Base-by-base conservation (phyloP, 2,888 invertebrate genomes). In the Idaea dimidiata region DNA sequence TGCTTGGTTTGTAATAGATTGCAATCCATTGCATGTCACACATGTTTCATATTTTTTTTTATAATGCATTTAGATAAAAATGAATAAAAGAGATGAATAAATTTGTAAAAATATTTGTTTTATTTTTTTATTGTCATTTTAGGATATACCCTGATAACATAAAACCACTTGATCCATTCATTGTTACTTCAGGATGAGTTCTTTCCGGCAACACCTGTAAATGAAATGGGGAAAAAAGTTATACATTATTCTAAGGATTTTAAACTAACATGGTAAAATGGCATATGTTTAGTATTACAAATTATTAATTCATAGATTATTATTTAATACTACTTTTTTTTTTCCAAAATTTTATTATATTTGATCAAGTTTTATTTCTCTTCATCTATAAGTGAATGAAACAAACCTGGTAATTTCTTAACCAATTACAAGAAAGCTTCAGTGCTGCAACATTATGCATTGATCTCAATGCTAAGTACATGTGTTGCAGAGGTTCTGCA, bases 111-210 rank as follows among this genome's bases (percentile, higher is more conserved):
- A 73, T 61, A 64, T 68, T 62, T 62, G 63, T 72, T 75, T 71
- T 73, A 71, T 76, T 61, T 64, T 70, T 70, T 16, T 55, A n/a
- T 57, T 64, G 54, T 80, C 78, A 94, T 79, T 83, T 93, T 75
- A 88, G 86, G 80, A 83, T 89, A 82, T 92, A 94, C 65, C 96
- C 99, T 68, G 96, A 95, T 70, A 99, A 90, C 66, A 99, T 88
- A 87, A 96, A 99, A 0, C 99, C 99, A 78, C 99, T 97, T 65
- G 95, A 95, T 58, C 95, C 96, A 81, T 95, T 96, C 96, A 98
- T 99, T 75, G 95, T 95, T 53, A 99, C 97, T 81, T 97, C 96
- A 0, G 99, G 99, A 93, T 99, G 99, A 17, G 99, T 99, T 83
- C 99, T 94, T 70, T 97, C 96, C 1, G 96, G 95, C 67, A 98